Base-by-base conservation (phyloP, 1,140 invertebrate species). In the Octopus sinensis region DNA sequence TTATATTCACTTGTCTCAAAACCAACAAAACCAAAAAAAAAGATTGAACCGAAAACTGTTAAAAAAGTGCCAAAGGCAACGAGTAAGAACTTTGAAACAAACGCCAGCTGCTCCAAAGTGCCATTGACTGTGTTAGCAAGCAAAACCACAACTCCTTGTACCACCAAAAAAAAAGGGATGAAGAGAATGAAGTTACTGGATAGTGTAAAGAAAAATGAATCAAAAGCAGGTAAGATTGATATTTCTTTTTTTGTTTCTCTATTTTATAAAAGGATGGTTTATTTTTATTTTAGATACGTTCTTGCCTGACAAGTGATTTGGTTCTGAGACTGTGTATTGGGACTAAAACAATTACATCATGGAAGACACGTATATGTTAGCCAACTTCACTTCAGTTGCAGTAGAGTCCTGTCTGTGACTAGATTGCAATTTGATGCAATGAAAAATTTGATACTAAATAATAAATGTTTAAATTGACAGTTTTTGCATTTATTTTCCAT, bases 151-250 rank as follows among this genome's bases (percentile, higher is more conserved):
- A 73, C 5, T 13, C 30, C 30, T 12, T 6, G 6, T 9, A 13
- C 13, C 4, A 73, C 17, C 68, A 73, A 73, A 17, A 73, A 73
- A 13, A 73, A 73, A 73, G 13, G 68, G 5, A 17, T 73, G 68
- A 73, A 73, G 30, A 4, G 68, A 6, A 10, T 73, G 30, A 73
- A 73, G 30, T 17, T 73, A 1, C 17, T 73, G 68, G 68, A 73
- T 6, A 73, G 68, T 23, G 30, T 73, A 23, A 73, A 73, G 30
- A 73, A 73, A 13, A 9, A 6, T 17, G 68, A 73, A 13, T 5
- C 30, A 73, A 73, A 73, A 73, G 17, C 68, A 73, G 68, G 68
- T 73, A 73, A 73, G 68, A 10, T 13, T 73, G 68, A 62, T 12
- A 12, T 9, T 62, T 62, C 56, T 17, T 9, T 62, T 12, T 62